Percentiles rank a stretch among this genome's conserved stretches.
These are phyloP conservation scores for Australoheros facetus DNA, from an alignment of 2,797 vertebrate genomes.

Conservation along the genomic window DNA sequence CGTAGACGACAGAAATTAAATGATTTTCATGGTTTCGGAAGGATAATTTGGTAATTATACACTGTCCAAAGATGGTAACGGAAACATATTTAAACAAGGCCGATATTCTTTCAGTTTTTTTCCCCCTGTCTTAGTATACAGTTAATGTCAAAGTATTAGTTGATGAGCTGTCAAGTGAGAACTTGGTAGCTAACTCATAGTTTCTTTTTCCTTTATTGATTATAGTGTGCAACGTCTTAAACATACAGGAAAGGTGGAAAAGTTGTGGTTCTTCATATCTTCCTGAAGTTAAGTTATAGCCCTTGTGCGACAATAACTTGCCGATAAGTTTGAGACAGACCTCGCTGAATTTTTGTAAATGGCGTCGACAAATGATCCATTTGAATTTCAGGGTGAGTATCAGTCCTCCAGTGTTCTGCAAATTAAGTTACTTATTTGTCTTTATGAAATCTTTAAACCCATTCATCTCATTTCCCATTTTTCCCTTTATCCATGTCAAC, in stretches of 20 bases:
- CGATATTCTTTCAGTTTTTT: background rate
- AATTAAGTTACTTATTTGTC: background rate
- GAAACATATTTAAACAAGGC: background rate
- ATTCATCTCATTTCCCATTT: too few relatives aligned
- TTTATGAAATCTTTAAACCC: background rate
- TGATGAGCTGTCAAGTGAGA: slow-evolving; percentile 11
- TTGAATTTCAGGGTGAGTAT: slow-evolving; percentile 86
- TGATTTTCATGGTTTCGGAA: slow-evolving; percentile 9
- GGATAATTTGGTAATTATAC: slow-evolving; percentile 18
- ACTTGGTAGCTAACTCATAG: slow-evolving; percentile 18
- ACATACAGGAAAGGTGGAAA: rapidly evolving
- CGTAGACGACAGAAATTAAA: slow-evolving; percentile 13
- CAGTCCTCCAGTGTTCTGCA: rapidly evolving
- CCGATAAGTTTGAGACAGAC: background rate
- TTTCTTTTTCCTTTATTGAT: background rate
- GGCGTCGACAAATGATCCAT: slow-evolving; percentile 84
- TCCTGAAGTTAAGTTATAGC: background rate
- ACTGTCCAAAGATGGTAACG: background rate
- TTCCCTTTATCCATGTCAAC: background rate
- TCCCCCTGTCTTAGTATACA: background rate
- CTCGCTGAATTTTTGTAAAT: slow-evolving; percentile 63
- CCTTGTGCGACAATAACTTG: background rate
- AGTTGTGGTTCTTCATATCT: background rate
- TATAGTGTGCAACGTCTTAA: background rate
- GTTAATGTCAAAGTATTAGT: background rate